phyloP scores from a whole-genome alignment of 2,888 invertebrate species.

The Idaea straminata region DNA sequence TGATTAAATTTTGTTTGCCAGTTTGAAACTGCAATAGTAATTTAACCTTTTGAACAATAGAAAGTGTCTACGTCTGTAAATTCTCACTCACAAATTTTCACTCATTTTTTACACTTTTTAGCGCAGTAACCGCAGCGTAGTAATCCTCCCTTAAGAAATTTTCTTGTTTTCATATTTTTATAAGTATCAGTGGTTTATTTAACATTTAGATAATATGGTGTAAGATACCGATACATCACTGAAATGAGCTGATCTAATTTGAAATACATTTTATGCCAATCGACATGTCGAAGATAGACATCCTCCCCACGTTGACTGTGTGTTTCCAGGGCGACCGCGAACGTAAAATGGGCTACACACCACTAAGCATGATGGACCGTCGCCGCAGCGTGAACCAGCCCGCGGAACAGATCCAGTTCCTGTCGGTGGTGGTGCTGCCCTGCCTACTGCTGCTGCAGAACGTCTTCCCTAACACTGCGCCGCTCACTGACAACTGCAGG shows the following conservation, averaged over 20 bases:
- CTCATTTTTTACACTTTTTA: too few species aligned
- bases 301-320: not conserved
- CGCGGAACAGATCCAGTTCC: constrained; percentile 82
- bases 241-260: too few species aligned
- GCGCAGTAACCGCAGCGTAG: too few species aligned
- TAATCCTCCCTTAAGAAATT: too few species aligned
- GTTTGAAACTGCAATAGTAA: not conserved
- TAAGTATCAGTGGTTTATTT: too few species aligned
- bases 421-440: constrained; percentile 80
- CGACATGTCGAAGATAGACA: not conserved
- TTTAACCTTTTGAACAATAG: not conserved
- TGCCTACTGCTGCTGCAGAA: constrained; percentile 76
- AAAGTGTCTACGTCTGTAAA: too few species aligned
- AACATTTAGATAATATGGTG: too few species aligned
- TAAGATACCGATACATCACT: too few species aligned
- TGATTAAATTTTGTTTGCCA: too few species aligned
- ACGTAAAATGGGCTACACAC: constrained; percentile 78
- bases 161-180: too few species aligned
- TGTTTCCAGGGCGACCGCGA: constrained; percentile 79
- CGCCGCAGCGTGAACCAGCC: constrained; percentile 79
- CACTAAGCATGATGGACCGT: constrained; percentile 83
- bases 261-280: not conserved
- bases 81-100: too few species aligned
- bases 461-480: constrained; percentile 74
- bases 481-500: constrained; percentile 75